Evolutionary conservation across 1,140 invertebrate species (phyloP), one percentile per base, ranked within the genome.

Genomic region (Lasioglossum baleicum): DNA sequence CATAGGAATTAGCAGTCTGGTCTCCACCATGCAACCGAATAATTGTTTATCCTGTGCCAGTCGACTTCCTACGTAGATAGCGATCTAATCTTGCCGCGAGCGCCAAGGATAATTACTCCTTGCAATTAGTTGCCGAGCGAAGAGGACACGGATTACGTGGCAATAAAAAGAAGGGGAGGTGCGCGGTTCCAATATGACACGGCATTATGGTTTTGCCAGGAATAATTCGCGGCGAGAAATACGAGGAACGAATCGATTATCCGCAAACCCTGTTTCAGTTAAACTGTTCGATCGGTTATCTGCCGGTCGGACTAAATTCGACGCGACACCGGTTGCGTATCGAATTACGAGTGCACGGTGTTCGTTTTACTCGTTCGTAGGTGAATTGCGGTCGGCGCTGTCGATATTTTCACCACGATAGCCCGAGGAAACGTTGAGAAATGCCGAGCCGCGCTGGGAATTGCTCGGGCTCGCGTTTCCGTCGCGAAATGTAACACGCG

Each of bases 221-320:
- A 48, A 65, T 6, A 60, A 8, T 35, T 35, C n/a, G n/a, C 42
- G 15, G 40, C 26, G 8, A 17, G 69, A 65, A 79, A 79, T 20
- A 44, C 22, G 48, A 73, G 68, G n/a, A 65, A 78, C 44, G 15
- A 66, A 65, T 79, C 20, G 76, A 66, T 73, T 73, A 79, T 48
- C 53, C 31, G 70, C 26, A 26, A 73, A 65, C 22, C 58, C 10
- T n/a, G 44, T n/a, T 42, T 66, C 69, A 60, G 65, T 58, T 44
- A 65, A 53, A 79, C 26, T 40, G 76, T 58, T 35, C 10, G 48
- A 42, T 64, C 13, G 44, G 7, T 48, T 71, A 42, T 77, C 67
- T 11, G 26, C 35, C 22, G 40, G 7, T n/a, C 17, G n/a, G 15
- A 13, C 26, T 48, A 31, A 53, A 64, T 35, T 56, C 48, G 53